phyloP scores from a whole-genome alignment of 2,113 vertebrate species.

The Climacteris rufus region DNA sequence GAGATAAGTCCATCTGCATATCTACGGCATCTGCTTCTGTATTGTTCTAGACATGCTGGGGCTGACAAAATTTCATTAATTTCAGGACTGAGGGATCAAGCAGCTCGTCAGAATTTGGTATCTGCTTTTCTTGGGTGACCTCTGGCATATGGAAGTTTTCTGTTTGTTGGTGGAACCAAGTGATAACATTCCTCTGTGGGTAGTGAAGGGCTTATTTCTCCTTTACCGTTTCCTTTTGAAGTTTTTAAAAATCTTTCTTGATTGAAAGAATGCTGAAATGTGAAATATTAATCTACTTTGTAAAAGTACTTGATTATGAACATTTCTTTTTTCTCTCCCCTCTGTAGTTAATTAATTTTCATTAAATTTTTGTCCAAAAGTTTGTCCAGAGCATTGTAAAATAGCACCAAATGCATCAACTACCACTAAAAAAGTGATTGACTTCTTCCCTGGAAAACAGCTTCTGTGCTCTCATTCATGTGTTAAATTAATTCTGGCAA shows the following conservation, averaged over 20 bases:
- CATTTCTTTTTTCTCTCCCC: neutral
- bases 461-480: neutral
- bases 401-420: neutral
- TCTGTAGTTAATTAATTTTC: neutral
- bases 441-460: neutral
- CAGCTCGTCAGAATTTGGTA: neutral
- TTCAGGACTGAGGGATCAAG: neutral
- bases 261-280: neutral
- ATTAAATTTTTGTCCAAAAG: neutral
- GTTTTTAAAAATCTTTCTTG: neutral
- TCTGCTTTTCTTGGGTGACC: constrained; percentile 43
- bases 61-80: constrained; percentile 4
- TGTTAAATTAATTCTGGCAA: neutral
- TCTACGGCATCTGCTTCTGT: neutral
- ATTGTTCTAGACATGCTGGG: neutral
- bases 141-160: neutral
- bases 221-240: neutral
- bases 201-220: neutral
- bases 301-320: neutral
- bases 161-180: neutral
- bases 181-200: neutral
- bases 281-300: neutral
- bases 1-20: neutral
- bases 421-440: neutral
- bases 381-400: neutral